These are phyloP conservation scores for Diplodus sargus DNA, from an alignment of 2,797 vertebrate genomes.

Conservation along the genomic window DNA sequence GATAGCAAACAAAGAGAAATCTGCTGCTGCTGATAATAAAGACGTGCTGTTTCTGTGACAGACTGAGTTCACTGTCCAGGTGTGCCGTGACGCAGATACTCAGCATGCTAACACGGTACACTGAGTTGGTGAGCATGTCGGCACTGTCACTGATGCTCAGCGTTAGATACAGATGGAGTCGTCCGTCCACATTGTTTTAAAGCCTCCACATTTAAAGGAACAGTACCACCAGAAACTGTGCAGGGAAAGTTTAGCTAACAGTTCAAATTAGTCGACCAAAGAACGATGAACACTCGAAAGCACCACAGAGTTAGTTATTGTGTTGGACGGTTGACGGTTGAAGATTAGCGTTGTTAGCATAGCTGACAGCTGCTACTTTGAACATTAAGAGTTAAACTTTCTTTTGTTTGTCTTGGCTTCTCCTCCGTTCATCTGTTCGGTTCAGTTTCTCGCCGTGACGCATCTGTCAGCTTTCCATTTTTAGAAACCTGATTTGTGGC, in stretches of 20 bases:
- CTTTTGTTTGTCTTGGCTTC: background rate
- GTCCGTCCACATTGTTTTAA: no score
- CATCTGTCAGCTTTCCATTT: constrained; percentile 1
- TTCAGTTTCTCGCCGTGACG: background rate
- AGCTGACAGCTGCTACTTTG: background rate
- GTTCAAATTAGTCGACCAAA: no score
- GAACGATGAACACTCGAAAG: no score
- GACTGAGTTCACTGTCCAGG: no score
- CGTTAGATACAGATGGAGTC: no score
- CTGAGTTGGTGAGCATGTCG: background rate
- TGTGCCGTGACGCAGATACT: no score
- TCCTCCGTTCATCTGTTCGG: background rate
- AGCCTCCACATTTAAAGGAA: no score
- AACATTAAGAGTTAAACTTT: background rate
- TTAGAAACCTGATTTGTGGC: background rate
- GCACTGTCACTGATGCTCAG: background rate
- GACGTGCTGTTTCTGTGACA: background rate
- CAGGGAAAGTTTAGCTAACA: no score
- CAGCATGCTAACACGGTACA: no score
- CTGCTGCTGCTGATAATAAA: background rate
- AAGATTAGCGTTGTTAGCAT: background rate
- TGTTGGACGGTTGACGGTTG: no score
- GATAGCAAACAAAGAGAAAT: background rate
- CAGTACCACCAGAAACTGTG: no score
- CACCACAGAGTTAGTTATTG: no score